phyloP scores from a whole-genome alignment of 2,113 vertebrate genomes.

The Sinocyclocheilus anophthalmus region DNA sequence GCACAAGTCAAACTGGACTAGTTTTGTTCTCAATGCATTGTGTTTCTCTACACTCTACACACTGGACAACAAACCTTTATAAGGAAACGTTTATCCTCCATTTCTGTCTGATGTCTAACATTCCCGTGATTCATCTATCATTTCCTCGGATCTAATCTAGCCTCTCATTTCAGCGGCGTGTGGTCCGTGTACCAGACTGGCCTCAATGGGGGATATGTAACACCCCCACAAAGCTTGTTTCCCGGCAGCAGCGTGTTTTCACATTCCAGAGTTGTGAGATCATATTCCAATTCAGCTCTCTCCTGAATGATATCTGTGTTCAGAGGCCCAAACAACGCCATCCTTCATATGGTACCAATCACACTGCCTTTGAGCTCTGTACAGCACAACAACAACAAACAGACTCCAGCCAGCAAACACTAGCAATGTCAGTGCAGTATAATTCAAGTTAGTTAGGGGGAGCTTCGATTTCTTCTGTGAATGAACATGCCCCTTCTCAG shows the following conservation, averaged over 20 bases:
- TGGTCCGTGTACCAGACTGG: conserved; percentile 57
- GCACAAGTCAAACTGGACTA: conserved; percentile 1
- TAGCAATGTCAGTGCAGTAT: not conserved
- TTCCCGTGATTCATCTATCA: not conserved
- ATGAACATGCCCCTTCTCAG: not conserved
- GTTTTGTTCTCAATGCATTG: not conserved
- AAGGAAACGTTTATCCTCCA: not conserved
- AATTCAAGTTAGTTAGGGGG: not conserved
- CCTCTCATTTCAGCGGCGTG: conserved; percentile 63
- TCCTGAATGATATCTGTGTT: conserved; percentile 32
- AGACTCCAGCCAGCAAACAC: not conserved
- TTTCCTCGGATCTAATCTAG: not conserved
- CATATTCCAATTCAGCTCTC: conserved; percentile 19
- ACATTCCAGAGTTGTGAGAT: conserved; percentile 50
- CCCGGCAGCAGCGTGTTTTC: conserved; percentile 60
- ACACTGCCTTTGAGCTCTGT: not conserved
- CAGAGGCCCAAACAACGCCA: conserved; percentile 23
- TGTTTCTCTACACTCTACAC: not conserved
- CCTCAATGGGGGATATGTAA: not conserved
- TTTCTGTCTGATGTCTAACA: not conserved
- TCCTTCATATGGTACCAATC: conserved; percentile 27
- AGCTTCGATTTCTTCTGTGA: not conserved
- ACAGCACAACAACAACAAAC: conserved; percentile 24
- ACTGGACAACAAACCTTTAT: not conserved
- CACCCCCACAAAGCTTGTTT: conserved; percentile 70